Evolutionary conservation across 2,797 vertebrate genomes (phyloP).

Genomic region (Sebastolobus alascanus): DNA sequence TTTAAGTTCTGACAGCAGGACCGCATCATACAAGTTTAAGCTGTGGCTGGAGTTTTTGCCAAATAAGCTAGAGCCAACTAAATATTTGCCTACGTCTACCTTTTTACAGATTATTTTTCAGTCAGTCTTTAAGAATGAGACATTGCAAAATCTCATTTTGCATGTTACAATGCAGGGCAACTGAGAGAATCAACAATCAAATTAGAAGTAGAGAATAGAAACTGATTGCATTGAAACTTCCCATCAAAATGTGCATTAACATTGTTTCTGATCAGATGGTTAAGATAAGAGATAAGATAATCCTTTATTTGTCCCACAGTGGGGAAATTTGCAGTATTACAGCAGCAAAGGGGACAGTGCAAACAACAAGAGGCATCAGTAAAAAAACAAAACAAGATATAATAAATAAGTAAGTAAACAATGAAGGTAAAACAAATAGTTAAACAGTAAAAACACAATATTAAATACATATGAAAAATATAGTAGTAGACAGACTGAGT

Average conservation of each 20-base stretch:
- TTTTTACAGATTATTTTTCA: background rate
- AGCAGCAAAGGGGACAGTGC: too few species aligned
- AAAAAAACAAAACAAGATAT: too few species aligned
- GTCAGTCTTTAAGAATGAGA: background rate
- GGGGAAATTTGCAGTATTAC: too few species aligned
- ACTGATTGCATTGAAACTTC: background rate
- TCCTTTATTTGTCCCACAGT: too few species aligned
- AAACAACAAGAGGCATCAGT: too few species aligned
- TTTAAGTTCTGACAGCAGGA: conserved; percentile 24
- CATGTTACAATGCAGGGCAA: background rate
- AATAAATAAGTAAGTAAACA: too few species aligned
- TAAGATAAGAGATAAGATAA: too few species aligned
- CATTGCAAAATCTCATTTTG: background rate
- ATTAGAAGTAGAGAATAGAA: background rate
- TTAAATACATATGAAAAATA: too few species aligned
- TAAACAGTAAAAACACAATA: too few species aligned
- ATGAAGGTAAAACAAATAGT: too few species aligned
- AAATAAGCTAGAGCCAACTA: background rate
- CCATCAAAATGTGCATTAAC: background rate
- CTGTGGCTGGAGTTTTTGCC: background rate
- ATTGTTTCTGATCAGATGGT: background rate
- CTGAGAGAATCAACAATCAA: background rate
- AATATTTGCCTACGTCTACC: background rate
- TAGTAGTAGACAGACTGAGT: too few species aligned
- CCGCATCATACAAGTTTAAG: background rate